These are phyloP conservation scores for Clinocottus analis DNA, from an alignment of 2,113 vertebrate genomes.

Conservation along the genomic window DNA sequence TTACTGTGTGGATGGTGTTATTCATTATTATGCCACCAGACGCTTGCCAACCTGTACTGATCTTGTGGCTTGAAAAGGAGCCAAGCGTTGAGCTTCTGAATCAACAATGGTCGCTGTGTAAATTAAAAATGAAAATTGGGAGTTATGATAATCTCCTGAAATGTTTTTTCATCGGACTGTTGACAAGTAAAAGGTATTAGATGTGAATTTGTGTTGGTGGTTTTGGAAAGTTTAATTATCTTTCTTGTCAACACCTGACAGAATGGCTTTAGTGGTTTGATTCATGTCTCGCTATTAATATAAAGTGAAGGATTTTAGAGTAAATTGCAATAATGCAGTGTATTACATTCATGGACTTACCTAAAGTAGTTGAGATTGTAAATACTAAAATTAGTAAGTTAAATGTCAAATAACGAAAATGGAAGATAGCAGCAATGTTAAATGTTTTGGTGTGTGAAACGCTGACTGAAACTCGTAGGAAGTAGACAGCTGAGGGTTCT, in stretches of 20 bases:
- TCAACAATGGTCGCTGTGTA: slow-evolving; percentile 1
- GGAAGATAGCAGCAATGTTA: not conserved
- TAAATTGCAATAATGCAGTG: not conserved
- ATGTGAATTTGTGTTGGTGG: not conserved
- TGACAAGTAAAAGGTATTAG: not conserved
- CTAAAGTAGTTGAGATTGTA: not conserved
- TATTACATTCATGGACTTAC: not conserved
- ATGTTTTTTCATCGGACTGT: not conserved
- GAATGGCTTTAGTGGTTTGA: not conserved
- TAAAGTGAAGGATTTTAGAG: not conserved
- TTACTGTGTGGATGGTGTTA: not conserved
- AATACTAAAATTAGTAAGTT: not conserved
- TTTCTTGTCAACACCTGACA: not conserved
- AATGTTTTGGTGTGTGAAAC: slow-evolving; percentile 7
- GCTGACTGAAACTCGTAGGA: not conserved
- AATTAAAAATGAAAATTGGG: not conserved
- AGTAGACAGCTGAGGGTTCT: not conserved
- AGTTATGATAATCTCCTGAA: not conserved
- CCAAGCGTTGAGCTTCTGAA: slow-evolving; percentile 3
- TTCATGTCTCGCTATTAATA: not conserved
- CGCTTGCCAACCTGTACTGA: not conserved
- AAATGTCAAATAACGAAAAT: not conserved
- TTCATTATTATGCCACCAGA: slow-evolving; percentile 7
- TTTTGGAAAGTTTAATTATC: not conserved
- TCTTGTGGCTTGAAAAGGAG: slow-evolving; percentile 21